Conservation (phyloP, 1,140 invertebrate species). For the Neodiprion fabricii region DNA sequence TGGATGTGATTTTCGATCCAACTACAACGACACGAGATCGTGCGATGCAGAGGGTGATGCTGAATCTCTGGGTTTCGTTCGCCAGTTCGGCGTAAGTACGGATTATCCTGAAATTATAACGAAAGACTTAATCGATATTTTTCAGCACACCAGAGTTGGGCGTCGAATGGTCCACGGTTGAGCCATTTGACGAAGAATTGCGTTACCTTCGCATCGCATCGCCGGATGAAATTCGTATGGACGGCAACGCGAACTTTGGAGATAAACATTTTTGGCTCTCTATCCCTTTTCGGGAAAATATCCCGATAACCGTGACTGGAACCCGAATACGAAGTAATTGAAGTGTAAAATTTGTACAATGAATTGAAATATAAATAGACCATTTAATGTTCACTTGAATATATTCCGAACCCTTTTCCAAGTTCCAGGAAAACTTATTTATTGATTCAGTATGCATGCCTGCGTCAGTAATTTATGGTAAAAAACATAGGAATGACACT, state of each 20-base stretch:
- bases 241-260: conserved; percentile 58
- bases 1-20: conserved; percentile 48
- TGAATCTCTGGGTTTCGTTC: conserved; percentile 65
- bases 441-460: too few relatives aligned
- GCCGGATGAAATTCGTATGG: conserved; percentile 56
- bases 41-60: conserved; percentile 62
- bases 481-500: too few relatives aligned
- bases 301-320: too few relatives aligned
- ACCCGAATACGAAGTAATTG: too few relatives aligned
- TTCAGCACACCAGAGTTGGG: conserved; percentile 50
- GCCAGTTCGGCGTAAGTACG: conserved; percentile 62
- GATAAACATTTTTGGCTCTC: conserved; percentile 65
- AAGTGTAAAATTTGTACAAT: too few relatives aligned
- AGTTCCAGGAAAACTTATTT: too few relatives aligned
- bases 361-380: too few relatives aligned
- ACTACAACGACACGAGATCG: conserved; percentile 52
- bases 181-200: conserved; percentile 50
- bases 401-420: too few relatives aligned
- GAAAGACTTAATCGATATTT: conserved; percentile 19
- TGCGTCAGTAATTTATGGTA: too few relatives aligned
- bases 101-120: neutral
- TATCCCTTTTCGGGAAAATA: conserved; percentile 65
- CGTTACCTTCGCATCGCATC: conserved; percentile 62
- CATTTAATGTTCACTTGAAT: too few relatives aligned
- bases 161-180: conserved; percentile 48